Evolutionary conservation across 2,888 invertebrate genomes (phyloP).

Genomic region (Parnassius mnemosyne): DNA sequence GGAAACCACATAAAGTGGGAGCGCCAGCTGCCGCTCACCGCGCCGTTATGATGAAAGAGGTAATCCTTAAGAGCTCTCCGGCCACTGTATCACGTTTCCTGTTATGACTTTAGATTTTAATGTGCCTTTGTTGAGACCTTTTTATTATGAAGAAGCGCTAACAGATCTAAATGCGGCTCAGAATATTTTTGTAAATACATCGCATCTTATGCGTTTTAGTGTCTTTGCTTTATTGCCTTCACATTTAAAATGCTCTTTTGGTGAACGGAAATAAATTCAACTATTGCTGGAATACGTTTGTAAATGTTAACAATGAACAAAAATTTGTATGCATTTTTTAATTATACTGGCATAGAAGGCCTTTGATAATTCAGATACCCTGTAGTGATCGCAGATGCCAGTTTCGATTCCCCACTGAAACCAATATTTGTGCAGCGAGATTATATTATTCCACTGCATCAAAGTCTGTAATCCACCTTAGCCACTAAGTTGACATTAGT

Average conservation of each 20-base stretch:
- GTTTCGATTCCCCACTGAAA: no score
- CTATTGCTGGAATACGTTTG: conserved; percentile 41
- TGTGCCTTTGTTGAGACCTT: conserved; percentile 65
- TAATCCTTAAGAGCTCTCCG: conserved; percentile 57
- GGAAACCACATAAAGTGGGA: conserved; percentile 74
- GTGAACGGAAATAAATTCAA: conserved; percentile 26
- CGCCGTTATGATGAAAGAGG: conserved; percentile 74
- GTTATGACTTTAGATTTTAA: conserved; percentile 79
- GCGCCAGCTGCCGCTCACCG: conserved; percentile 72
- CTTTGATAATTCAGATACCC: no score
- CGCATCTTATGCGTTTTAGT: conserved; percentile 52
- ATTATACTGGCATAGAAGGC: no score
- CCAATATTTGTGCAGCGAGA: no score
- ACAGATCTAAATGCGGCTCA: conserved; percentile 59
- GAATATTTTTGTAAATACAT: conserved; percentile 50
- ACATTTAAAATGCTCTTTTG: conserved; percentile 30
- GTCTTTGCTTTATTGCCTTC: conserved; percentile 48
- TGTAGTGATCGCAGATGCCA: no score
- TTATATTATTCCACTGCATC: no score
- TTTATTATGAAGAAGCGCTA: conserved; percentile 67
- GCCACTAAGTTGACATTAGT: no score
- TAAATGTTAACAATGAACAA: conserved; percentile 31
- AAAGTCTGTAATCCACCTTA: no score
- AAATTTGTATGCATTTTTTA: no score
- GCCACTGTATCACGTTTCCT: conserved; percentile 76